Evolutionary conservation across 1,140 invertebrate genomes (phyloP).

Genomic region (Drosophila orosa): DNA sequence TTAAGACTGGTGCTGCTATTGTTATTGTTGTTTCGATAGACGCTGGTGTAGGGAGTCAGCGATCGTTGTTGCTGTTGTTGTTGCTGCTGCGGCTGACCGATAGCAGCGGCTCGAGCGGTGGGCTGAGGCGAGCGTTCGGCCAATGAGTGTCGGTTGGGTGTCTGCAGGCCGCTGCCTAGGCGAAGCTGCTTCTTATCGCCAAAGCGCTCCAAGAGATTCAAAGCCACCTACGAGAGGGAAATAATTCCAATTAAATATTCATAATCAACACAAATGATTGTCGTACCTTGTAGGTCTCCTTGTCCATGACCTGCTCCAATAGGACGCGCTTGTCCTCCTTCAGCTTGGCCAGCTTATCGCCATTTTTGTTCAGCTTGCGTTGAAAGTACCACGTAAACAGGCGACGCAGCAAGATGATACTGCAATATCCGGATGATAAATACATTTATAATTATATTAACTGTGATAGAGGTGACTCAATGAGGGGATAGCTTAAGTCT

Average conservation of each 20-base stretch:
- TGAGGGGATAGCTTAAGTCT: not conserved
- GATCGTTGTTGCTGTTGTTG: conserved; percentile 54
- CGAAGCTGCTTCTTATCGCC: conserved; percentile 71
- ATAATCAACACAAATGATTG: no score
- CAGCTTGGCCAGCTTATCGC: conserved; percentile 90
- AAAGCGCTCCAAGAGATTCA: conserved; percentile 77
- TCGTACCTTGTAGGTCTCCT: conserved; percentile 96
- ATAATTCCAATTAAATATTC: not conserved
- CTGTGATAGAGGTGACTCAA: conserved; percentile 37
- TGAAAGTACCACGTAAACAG: conserved; percentile 95
- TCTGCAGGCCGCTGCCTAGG: conserved; percentile 17
- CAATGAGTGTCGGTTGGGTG: conserved; percentile 14
- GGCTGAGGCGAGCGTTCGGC: conserved; percentile 47
- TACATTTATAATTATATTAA: not conserved
- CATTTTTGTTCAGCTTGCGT: conserved; percentile 92
- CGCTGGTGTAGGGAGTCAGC: conserved; percentile 78
- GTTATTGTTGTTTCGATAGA: conserved; percentile 85
- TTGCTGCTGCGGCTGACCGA: conserved; percentile 9
- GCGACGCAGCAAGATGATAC: conserved; percentile 91
- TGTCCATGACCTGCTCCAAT: conserved; percentile 98
- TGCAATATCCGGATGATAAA: conserved; percentile 78
- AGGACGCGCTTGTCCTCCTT: conserved; percentile 94
- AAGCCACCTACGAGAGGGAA: conserved; percentile 61
- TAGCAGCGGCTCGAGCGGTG: conserved; percentile 7
- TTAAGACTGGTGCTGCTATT: conserved; percentile 53